Evolutionary conservation across 2,113 vertebrate genomes (phyloP), one percentile per base, ranked within the genome.

Genomic region (Harpagus bidentatus): DNA sequence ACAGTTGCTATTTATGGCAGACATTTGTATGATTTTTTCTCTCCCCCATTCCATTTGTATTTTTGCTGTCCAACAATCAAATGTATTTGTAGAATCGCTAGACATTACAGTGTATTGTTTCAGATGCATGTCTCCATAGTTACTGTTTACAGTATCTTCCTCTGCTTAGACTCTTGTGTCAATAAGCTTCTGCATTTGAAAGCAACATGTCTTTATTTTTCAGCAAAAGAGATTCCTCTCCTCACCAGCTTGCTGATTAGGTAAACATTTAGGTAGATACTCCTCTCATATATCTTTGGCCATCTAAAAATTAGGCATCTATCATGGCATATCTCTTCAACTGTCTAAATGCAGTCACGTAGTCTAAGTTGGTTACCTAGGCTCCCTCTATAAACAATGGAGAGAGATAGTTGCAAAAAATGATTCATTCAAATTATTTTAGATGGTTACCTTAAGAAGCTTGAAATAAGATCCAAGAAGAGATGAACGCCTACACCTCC

Each of bases 391-490:
- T 56, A 93, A 94, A 95, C 73, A 96, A 76, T 29, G 19, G 69
- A 89, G 56, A 82, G 9, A 87, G 67, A 77, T 1, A 66, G 32
- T 56, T 90, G 78, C 73, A 93, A 82, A 86, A 81, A 17, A 79
- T 82, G 59, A 96, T 94, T 94, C 87, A 95, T 91, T 92, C 70
- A 42, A 72, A 95, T 91, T 89, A 93, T 89, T 97, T 92, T 88
- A 95, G 83, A 82, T 43, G 56, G 69, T 92, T 95, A 88, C 91
- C 81, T 95, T 94, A 86, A 66, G 73, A 89, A 93, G 48, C 66
- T 53, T 93, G 78, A 95, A 97, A 87, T 77, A 82, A 95, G 81
- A 97, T 87, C 70, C 89, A 72, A 92, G 66, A 89, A 84, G 73
- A 91, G 70, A 95, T 66, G 83, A 94, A 97, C 32, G 3, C 89